Evolutionary conservation across 1,140 invertebrate genomes (phyloP).

Genomic region (Penaeus japonicus): DNA sequence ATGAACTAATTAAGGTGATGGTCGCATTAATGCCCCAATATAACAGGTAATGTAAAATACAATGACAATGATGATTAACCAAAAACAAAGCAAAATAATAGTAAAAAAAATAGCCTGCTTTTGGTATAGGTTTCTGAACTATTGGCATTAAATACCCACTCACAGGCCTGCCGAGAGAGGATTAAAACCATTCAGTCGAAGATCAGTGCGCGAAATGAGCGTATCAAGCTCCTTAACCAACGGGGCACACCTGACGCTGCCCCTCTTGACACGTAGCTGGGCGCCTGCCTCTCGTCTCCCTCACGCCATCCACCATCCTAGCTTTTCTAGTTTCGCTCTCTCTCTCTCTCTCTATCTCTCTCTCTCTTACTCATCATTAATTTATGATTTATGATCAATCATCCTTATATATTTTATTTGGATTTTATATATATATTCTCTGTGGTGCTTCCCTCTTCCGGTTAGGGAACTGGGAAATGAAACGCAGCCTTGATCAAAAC

Average conservation of each 20-base stretch:
- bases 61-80: background rate
- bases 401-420: no score
- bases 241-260: constrained; percentile 77
- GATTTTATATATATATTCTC: constrained; percentile 10
- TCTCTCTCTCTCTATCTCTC: background rate
- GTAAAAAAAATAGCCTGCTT: constrained; percentile 11
- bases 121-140: constrained; percentile 49
- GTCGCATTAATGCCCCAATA: constrained; percentile 3
- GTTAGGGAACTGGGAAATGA: constrained; percentile 57
- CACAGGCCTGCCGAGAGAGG: constrained; percentile 82
- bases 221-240: constrained; percentile 84
- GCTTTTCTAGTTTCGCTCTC: constrained; percentile 10
- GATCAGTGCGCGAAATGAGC: constrained; percentile 84
- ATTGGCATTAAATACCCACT: constrained; percentile 54
- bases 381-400: no score
- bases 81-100: background rate
- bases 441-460: constrained; percentile 49
- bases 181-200: constrained; percentile 86
- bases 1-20: constrained; percentile 16
- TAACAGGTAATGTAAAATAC: constrained; percentile 43
- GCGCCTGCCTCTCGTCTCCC: constrained; percentile 42
- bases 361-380: background rate
- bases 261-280: constrained; percentile 50
- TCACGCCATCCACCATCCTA: constrained; percentile 43
- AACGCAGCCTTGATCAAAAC: constrained; percentile 58